Evolutionary conservation across 2,797 vertebrate genomes (phyloP).

Genomic region (Sebastes reedi): DNA sequence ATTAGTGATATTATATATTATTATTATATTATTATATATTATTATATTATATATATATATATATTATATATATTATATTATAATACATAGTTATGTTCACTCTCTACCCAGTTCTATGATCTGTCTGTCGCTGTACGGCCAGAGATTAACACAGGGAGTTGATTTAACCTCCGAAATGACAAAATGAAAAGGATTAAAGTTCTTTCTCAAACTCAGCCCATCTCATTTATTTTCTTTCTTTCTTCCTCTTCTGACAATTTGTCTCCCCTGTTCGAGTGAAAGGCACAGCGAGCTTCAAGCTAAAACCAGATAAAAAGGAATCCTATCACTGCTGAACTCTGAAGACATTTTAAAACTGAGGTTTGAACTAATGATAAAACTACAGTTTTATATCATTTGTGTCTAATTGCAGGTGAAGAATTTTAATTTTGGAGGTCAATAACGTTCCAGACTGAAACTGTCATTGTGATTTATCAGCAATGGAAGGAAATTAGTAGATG

Average conservation of each 20-base stretch:
- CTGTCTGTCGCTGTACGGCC: not conserved
- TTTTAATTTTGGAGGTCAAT: not conserved
- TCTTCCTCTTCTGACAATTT: slow-evolving; percentile 26
- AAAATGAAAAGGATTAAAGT: slow-evolving; percentile 42
- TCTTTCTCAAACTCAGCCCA: slow-evolving; percentile 40
- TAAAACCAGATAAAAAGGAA: slow-evolving; percentile 24
- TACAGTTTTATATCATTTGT: slow-evolving; percentile 3
- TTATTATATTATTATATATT: too few species aligned
- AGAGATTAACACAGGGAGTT: slow-evolving; percentile 1
- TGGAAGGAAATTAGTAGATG: not conserved
- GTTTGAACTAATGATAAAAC: slow-evolving; percentile 20
- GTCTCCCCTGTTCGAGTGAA: slow-evolving; percentile 20
- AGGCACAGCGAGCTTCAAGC: slow-evolving; percentile 9
- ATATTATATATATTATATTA: too few species aligned
- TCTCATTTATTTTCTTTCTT: slow-evolving; percentile 29
- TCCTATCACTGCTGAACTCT: slow-evolving; percentile 7
- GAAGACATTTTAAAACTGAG: slow-evolving; percentile 16
- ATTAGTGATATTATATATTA: not conserved
- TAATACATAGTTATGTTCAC: not conserved
- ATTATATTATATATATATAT: too few species aligned
- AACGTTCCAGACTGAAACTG: not conserved
- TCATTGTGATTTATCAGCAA: not conserved
- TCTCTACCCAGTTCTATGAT: not conserved
- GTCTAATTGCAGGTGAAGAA: slow-evolving; percentile 3
- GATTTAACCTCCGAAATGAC: slow-evolving; percentile 27